Conservation (phyloP, 2,888 invertebrate genomes). For the Drosophila tripunctata region DNA sequence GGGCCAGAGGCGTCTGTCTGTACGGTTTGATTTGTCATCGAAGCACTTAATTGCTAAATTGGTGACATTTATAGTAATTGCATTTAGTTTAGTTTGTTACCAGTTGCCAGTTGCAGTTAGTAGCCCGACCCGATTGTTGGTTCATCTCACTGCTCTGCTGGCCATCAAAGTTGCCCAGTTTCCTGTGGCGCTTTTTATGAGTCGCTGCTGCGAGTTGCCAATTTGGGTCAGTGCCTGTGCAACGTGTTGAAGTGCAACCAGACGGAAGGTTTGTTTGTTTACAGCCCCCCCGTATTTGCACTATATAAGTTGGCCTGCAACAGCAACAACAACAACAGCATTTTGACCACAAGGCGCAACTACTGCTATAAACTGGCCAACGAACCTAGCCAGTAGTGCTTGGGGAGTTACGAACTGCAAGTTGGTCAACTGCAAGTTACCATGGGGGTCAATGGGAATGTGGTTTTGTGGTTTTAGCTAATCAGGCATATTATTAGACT, state of each 20-base stretch:
- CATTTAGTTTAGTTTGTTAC: slow-evolving; percentile 27
- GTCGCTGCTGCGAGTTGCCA: slow-evolving; percentile 32
- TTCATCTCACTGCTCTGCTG: slow-evolving; percentile 23
- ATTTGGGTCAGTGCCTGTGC: slow-evolving; percentile 65
- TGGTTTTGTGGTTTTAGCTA: slow-evolving; percentile 24
- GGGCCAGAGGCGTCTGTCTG: slow-evolving; percentile 23
- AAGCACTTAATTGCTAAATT: slow-evolving; percentile 43
- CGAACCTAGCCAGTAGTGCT: slow-evolving; percentile 29
- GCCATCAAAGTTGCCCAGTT: slow-evolving; percentile 28
- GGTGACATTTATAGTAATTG: slow-evolving; percentile 33
- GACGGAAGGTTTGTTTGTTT: slow-evolving; percentile 68
- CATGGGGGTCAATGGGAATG: slow-evolving; percentile 35
- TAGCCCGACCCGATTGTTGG: slow-evolving; percentile 7
- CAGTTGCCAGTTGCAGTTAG: not conserved
- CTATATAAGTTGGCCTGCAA: slow-evolving; percentile 5
- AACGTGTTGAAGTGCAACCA: slow-evolving; percentile 67
- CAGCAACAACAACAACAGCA: slow-evolving; percentile 5
- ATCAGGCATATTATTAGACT: slow-evolving; percentile 20
- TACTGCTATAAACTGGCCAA: slow-evolving; percentile 23
- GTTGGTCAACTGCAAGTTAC: slow-evolving; percentile 19
- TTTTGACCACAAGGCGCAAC: slow-evolving; percentile 33
- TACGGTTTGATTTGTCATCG: slow-evolving; percentile 46
- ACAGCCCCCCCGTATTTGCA: slow-evolving; percentile 30
- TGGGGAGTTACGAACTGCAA: slow-evolving; percentile 7
- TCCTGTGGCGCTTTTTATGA: slow-evolving; percentile 61